These are phyloP conservation scores for Drosophila sordidula DNA, from an alignment of 2,888 invertebrate genomes.

Conservation along the genomic window DNA sequence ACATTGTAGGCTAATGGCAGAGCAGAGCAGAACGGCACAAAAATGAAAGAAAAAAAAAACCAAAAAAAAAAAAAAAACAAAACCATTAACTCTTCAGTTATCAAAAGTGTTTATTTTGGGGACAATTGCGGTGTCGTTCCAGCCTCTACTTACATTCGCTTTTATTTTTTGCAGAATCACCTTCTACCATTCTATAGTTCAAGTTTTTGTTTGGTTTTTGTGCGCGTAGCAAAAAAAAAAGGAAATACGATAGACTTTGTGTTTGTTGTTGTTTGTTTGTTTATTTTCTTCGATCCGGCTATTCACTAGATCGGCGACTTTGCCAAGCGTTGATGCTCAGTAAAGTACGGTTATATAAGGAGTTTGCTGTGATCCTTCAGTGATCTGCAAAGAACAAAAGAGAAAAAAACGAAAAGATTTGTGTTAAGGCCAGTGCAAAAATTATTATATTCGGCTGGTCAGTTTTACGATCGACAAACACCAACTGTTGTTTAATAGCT, in stretches of 20 bases:
- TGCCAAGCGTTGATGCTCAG: slow-evolving; percentile 50
- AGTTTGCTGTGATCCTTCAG: slow-evolving; percentile 56
- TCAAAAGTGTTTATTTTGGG: too few relatives aligned
- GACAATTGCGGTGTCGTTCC: too few relatives aligned
- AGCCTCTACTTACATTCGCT: slow-evolving; percentile 88
- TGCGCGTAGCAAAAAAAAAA: slow-evolving; percentile 79
- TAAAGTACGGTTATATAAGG: slow-evolving; percentile 52
- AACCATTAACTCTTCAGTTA: too few relatives aligned
- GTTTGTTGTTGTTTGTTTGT: slow-evolving; percentile 3
- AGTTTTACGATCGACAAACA: neutral
- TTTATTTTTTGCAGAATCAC: slow-evolving; percentile 92
- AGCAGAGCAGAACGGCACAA: too few relatives aligned
- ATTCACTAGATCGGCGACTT: slow-evolving; percentile 11
- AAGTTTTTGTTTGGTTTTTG: slow-evolving; percentile 84
- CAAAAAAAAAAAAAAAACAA: neutral
- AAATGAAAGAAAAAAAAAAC: too few relatives aligned
- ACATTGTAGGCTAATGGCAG: slow-evolving; percentile 94
- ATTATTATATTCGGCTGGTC: neutral
- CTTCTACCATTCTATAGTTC: slow-evolving; percentile 95
- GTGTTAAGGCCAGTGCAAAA: neutral
- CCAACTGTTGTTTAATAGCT: neutral
- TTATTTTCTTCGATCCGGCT: slow-evolving; percentile 22
- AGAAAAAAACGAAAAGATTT: neutral
- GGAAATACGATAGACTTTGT: slow-evolving; percentile 46
- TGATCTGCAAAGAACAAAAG: slow-evolving; percentile 68